phyloP scores from a whole-genome alignment of 2,113 vertebrate species.

The Rhinopomastus cyanomelas region DNA sequence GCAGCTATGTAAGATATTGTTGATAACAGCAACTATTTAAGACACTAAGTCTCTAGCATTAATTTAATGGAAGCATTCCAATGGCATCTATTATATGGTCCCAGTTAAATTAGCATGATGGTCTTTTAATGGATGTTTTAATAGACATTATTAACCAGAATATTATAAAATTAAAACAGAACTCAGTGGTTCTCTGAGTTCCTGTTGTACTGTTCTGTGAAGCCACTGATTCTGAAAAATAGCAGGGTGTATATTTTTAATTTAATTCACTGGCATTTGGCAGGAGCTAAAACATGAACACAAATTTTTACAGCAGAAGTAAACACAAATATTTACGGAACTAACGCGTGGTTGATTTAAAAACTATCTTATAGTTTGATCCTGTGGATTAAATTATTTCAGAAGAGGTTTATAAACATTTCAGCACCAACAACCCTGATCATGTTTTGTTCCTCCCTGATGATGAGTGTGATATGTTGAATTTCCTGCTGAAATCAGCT shows the following conservation, averaged over 20 bases:
- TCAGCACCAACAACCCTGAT: not conserved
- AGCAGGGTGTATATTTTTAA: slow-evolving; percentile 48
- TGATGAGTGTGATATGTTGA: not conserved
- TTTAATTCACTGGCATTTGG: slow-evolving; percentile 32
- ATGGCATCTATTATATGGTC: slow-evolving; percentile 61
- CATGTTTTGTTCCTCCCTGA: not conserved
- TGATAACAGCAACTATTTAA: slow-evolving; percentile 53
- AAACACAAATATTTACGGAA: not conserved
- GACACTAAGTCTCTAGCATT: slow-evolving; percentile 56
- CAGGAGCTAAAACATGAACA: slow-evolving; percentile 1
- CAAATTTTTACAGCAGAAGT: not conserved
- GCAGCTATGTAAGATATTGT: slow-evolving; percentile 44
- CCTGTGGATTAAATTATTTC: not conserved
- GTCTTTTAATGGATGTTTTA: slow-evolving; percentile 75
- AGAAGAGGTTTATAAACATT: not conserved
- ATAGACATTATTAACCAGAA: slow-evolving; percentile 71
- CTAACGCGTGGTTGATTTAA: not conserved
- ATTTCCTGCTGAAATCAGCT: slow-evolving; percentile 18
- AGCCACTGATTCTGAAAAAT: slow-evolving; percentile 58
- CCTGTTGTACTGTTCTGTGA: slow-evolving; percentile 36
- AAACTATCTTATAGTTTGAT: not conserved
- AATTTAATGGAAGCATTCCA: slow-evolving; percentile 70
- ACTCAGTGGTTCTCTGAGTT: slow-evolving; percentile 60
- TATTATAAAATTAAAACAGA: slow-evolving; percentile 68
- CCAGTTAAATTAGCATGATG: slow-evolving; percentile 73